A percentile compares a stretch with the other conserved stretches of the same genome.
Evolutionary conservation across 2,113 vertebrate genomes (phyloP).

Genomic region (Poeciliopsis prolifica): DNA sequence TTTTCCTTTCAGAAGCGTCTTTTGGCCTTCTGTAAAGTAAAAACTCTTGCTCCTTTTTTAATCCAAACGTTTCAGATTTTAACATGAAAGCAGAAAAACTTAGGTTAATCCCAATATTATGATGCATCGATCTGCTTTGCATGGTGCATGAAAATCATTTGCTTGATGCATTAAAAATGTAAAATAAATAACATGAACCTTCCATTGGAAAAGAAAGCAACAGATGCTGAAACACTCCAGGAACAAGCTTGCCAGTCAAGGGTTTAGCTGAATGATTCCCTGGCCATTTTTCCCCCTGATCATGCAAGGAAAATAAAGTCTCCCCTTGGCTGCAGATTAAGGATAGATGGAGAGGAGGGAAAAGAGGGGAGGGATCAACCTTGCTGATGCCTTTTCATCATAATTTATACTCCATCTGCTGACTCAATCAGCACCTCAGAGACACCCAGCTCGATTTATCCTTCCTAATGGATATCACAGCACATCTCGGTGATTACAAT

Average conservation of each 20-base stretch:
- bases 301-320: constrained; percentile 80
- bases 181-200: constrained; percentile 24
- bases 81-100: constrained; percentile 33
- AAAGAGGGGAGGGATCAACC: constrained; percentile 30
- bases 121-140: constrained; percentile 69
- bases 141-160: constrained; percentile 63
- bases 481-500: constrained; percentile 46
- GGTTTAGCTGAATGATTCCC: constrained; percentile 75
- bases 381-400: constrained; percentile 76
- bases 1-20: neutral
- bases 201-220: constrained; percentile 74
- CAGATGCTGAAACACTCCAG: constrained; percentile 78
- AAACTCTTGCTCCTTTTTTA: neutral
- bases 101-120: constrained; percentile 41
- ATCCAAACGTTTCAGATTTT: constrained; percentile 20
- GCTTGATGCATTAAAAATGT: constrained; percentile 28
- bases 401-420: constrained; percentile 81
- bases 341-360: constrained; percentile 57
- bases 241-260: constrained; percentile 66
- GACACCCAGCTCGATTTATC: constrained; percentile 65
- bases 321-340: constrained; percentile 79
- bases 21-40: constrained; percentile 20
- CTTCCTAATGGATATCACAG: constrained; percentile 73
- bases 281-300: constrained; percentile 60
- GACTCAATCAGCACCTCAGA: constrained; percentile 76